These are phyloP conservation scores for Himalopsyche anomala DNA, from an alignment of 2,888 invertebrate genomes.

Conservation along the genomic window DNA sequence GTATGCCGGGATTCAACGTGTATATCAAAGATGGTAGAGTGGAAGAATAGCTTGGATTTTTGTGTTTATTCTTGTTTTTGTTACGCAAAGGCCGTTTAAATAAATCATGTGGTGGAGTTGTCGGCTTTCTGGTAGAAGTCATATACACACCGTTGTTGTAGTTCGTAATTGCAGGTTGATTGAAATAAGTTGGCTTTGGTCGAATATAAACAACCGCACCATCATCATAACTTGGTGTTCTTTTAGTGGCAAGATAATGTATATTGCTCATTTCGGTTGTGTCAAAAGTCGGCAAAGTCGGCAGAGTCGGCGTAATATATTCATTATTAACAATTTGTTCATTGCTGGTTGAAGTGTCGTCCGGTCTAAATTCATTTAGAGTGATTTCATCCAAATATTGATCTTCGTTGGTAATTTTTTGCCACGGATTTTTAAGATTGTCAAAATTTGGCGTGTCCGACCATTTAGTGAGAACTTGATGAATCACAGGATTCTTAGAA, in stretches of 20 bases:
- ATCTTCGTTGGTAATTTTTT: conserved; percentile 67
- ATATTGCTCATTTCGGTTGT: not conserved
- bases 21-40: not conserved
- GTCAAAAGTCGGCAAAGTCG: not conserved
- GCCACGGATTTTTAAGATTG: conserved; percentile 72
- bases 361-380: conserved; percentile 64
- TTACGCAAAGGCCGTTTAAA: conserved; percentile 51
- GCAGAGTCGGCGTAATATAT: not conserved
- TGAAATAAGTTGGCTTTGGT: conserved; percentile 53
- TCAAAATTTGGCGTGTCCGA: conserved; percentile 74
- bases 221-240: conserved; percentile 52
- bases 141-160: conserved; percentile 40
- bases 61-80: conserved; percentile 41
- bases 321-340: not conserved
- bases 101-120: conserved; percentile 47
- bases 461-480: conserved; percentile 76
- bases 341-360: conserved; percentile 54
- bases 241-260: not conserved
- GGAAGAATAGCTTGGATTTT: not conserved
- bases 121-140: not conserved
- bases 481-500: conserved; percentile 70
- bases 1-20: conserved; percentile 48
- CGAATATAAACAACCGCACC: conserved; percentile 61
- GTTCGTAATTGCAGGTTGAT: conserved; percentile 6
- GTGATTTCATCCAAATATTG: conserved; percentile 11